Base-by-base conservation (phyloP, 2,888 invertebrate species). In the Acronicta leporina region DNA sequence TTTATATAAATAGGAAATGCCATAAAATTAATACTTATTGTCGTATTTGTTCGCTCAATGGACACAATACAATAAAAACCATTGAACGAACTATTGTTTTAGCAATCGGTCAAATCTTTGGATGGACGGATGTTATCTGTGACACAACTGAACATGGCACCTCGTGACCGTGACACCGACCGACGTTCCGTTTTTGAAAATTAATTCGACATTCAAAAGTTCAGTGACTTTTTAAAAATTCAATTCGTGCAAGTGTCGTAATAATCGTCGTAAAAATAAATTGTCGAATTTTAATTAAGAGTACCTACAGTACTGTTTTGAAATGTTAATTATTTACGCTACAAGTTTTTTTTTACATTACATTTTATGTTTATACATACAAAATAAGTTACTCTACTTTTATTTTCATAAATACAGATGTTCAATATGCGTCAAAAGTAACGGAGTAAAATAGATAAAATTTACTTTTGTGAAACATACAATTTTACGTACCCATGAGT, bases 21-120 rank as follows among this genome's bases (percentile, higher is more conserved):
- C 13, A 14, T 42, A 53, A 16, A 53, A 50, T 51, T 55, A 9
- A 15, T 27, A 20, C 20, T 20, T 20, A 55, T 52, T 43, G 2
- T 8, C 33, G 16, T 46, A 35, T 42, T 46, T 20, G 25, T 41
- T 50, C 13, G 45, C n/a, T 35, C 16, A n/a, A 11, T 48, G 50
- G 25, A 45, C 20, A 53, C 53, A 30, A 30, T 30, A 15, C 11
- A 45, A 30, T 44, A 43, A 50, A 57, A 56, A 47, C 48, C 63
- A 63, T n/a, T 63, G 64, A 42, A 54, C 69, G 46, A 45, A n/a
- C 44, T 25, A 65, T 67, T 68, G 70, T 77, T 69, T 58, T 54
- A 50, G 51, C 55, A 81, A 84, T 83, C 82, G 79, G 81, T 79
- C 79, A 80, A 57, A 81, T 82, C 80, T 81, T 47, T 16, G 25